phyloP scores from a whole-genome alignment of 1,140 invertebrate genomes.

The Steinernema feltiae region DNA sequence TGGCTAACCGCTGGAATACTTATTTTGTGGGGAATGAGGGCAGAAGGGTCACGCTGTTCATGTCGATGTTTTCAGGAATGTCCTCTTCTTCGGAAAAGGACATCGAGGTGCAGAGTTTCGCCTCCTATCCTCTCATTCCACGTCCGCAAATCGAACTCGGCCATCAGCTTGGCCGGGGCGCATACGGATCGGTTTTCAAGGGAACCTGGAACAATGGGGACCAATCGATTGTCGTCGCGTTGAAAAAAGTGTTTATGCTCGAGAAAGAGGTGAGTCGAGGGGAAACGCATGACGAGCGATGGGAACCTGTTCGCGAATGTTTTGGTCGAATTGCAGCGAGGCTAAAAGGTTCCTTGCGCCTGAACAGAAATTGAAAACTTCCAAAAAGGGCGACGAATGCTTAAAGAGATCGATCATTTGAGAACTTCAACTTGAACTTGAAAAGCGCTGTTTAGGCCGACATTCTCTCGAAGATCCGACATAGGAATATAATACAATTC shows the following conservation, averaged over 20 bases:
- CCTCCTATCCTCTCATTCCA: constrained; percentile 1
- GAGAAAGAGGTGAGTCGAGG: constrained; percentile 45
- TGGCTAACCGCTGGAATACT: too few species aligned
- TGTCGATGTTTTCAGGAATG: not conserved
- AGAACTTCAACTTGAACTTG: too few species aligned
- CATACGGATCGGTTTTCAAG: constrained; percentile 37
- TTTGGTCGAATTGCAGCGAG: too few species aligned
- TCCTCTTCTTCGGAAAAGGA: not conserved
- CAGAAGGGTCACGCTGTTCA: too few species aligned
- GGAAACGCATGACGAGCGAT: not conserved
- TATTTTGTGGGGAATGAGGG: not conserved
- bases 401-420: too few species aligned
- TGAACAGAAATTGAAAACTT: not conserved
- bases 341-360: too few species aligned
- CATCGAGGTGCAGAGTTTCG: not conserved
- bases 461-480: constrained; percentile 50
- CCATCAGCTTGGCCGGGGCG: not conserved
- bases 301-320: too few species aligned
- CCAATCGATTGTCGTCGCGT: constrained; percentile 31
- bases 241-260: constrained; percentile 54
- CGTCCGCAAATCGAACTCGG: not conserved
- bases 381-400: too few species aligned
- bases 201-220: constrained; percentile 36
- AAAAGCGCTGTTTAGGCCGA: constrained; percentile 36
- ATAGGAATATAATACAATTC: constrained; percentile 53